A percentile compares a stretch with the other conserved stretches of the same genome.
Evolutionary conservation across 2,113 vertebrate species (phyloP).

Genomic region (Mesoclemmys tuberculata): DNA sequence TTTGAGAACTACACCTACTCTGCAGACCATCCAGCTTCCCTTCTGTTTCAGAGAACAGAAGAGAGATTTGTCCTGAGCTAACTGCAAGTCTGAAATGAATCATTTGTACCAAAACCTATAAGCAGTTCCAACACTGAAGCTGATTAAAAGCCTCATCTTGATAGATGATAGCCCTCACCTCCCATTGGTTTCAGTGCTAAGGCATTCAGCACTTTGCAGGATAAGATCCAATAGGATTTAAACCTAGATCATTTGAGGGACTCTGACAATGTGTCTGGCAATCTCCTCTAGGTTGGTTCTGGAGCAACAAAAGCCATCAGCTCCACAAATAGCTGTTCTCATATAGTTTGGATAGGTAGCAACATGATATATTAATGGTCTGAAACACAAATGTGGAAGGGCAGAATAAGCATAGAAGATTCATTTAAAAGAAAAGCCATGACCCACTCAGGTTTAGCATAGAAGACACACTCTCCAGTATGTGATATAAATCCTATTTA

Average conservation of each 20-base stretch:
- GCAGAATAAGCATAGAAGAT: slow-evolving; percentile 42
- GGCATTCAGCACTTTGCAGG: neutral
- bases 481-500: slow-evolving; percentile 24
- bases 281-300: slow-evolving; percentile 3
- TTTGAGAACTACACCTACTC: neutral
- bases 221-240: neutral
- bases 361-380: slow-evolving; percentile 38
- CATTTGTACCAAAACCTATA: neutral
- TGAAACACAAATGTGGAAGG: slow-evolving; percentile 22
- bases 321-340: neutral
- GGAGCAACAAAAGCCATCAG: neutral
- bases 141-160: neutral
- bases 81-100: neutral
- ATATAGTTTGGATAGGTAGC: neutral
- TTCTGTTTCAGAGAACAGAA: neutral
- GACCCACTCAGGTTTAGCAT: slow-evolving; percentile 2
- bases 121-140: neutral
- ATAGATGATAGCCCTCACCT: neutral
- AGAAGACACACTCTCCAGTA: neutral
- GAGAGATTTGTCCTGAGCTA: neutral
- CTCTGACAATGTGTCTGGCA: neutral
- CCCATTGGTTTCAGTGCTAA: neutral
- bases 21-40: neutral
- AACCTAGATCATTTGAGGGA: neutral
- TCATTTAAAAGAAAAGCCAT: slow-evolving; percentile 58